A percentile compares a stretch with the other conserved stretches of the same genome.
Evolutionary conservation across 2,888 invertebrate genomes (phyloP).

Genomic region (Crocallis elinguaria): DNA sequence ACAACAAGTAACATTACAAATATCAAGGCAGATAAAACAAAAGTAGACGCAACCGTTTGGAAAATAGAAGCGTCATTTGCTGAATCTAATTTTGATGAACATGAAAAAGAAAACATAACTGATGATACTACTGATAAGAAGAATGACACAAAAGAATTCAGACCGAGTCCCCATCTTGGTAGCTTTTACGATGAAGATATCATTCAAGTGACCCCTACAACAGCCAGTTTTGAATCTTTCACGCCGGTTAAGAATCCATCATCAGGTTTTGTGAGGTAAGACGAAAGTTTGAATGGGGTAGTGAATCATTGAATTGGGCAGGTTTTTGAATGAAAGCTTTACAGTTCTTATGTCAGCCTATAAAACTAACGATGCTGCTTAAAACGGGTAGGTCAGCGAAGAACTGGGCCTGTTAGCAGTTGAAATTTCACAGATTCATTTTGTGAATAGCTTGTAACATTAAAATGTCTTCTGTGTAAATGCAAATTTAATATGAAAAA

Average conservation of each 20-base stretch:
- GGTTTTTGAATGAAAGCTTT: constrained; percentile 17
- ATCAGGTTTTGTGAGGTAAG: constrained; percentile 55
- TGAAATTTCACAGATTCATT: no score
- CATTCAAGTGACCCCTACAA: constrained; percentile 41
- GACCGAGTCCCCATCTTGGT: constrained; percentile 81
- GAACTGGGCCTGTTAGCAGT: background rate
- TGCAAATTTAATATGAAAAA: no score
- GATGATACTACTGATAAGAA: constrained; percentile 41
- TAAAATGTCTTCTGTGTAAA: no score
- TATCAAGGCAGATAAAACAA: constrained; percentile 30
- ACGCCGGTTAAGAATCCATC: constrained; percentile 52
- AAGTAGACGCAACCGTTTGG: constrained; percentile 51
- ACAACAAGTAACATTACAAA: constrained; percentile 9
- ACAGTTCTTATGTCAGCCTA: background rate
- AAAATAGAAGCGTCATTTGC: constrained; percentile 60
- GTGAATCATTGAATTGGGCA: constrained; percentile 14
- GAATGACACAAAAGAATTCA: constrained; percentile 65
- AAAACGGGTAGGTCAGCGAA: background rate
- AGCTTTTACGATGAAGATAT: constrained; percentile 73
- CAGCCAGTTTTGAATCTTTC: constrained; percentile 40
- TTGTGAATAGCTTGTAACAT: no score
- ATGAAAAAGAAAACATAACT: constrained; percentile 38
- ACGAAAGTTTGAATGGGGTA: constrained; percentile 15
- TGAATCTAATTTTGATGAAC: constrained; percentile 44
- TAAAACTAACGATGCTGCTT: constrained; percentile 7